phyloP scores from a whole-genome alignment of 2,797 vertebrate species.

The Oceanodroma leucorhoa region DNA sequence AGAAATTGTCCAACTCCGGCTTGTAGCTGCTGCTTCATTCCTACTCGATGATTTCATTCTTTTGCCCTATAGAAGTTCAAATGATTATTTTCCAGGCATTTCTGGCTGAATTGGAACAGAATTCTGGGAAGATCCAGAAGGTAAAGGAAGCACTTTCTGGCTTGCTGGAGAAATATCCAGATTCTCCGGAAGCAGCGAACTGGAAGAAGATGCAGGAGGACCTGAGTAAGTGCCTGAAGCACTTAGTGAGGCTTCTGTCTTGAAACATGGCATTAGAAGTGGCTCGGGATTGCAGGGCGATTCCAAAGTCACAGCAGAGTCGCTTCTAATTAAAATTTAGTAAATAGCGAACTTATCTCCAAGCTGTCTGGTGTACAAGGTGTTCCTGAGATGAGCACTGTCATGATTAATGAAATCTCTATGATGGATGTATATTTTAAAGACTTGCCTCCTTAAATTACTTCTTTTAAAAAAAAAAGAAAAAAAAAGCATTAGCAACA shows the following conservation, averaged over 20 bases:
- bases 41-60: background rate
- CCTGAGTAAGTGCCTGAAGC: conserved; percentile 81
- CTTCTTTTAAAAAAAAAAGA: background rate
- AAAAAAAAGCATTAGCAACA: accelerated
- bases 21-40: background rate
- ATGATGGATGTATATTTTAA: background rate
- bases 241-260: background rate
- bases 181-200: conserved; percentile 88
- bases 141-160: conserved; percentile 86
- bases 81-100: conserved; percentile 79
- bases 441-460: background rate
- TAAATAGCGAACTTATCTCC: background rate
- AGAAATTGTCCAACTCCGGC: background rate
- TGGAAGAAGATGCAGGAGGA: conserved; percentile 93
- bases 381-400: conserved; percentile 14
- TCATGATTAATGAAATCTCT: background rate
- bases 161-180: conserved; percentile 87
- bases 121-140: conserved; percentile 88
- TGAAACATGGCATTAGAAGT: background rate
- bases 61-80: background rate
- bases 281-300: background rate
- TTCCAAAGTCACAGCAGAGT: conserved; percentile 36
- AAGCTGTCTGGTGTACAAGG: conserved; percentile 21
- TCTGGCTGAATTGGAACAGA: conserved; percentile 89
- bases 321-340: conserved; percentile 39